Evolutionary conservation across 1,140 invertebrate species (phyloP), one percentile per base, ranked within the genome.

Genomic region (Papilio glaucus): DNA sequence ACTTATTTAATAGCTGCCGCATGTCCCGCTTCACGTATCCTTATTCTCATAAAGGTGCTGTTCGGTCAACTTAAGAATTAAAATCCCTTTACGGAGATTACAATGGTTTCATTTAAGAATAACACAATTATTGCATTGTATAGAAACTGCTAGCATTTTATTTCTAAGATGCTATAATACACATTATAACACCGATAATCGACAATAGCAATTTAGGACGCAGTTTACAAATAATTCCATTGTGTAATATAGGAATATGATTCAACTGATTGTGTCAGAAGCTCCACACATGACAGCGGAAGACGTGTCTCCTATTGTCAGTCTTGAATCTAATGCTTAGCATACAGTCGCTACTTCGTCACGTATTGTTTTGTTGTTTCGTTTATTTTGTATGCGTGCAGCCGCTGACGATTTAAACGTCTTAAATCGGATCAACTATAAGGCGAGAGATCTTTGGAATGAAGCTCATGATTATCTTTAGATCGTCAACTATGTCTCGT

Each of bases 161-260:
- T 4, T 6, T 53, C 18, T 18, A 45, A 18, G 42, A 45, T 18
- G n/a, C 1, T 49, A 8, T 49, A 10, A 13, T 10, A 26, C 24
- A 9, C 3, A n/a, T n/a, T 57, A 57, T 8, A 53, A 53, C 45
- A 53, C 8, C 9, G 21, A 49, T 18, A 53, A 57, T 24, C 29
- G 29, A 26, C 49, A 57, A 57, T 13, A 12, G 49, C 49, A 57
- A 24, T 57, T 57, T 57, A 24, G 21, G 49, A 10, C 49, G 49
- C 24, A 24, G 21, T 57, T 24, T 57, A 57, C 49, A 57, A 57
- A 57, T 57, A 57, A 24, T 57, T 57, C 49, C 49, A 57, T 57
- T 57, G 49, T 57, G 49, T 24, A 49, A 57, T 57, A 57, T 49
- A 18, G 15, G 15, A 49, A 18, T 49, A 21, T 57, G 18, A 57